These are phyloP conservation scores for Leptopilina myrica DNA, from an alignment of 2,888 invertebrate genomes.

Conservation along the genomic window DNA sequence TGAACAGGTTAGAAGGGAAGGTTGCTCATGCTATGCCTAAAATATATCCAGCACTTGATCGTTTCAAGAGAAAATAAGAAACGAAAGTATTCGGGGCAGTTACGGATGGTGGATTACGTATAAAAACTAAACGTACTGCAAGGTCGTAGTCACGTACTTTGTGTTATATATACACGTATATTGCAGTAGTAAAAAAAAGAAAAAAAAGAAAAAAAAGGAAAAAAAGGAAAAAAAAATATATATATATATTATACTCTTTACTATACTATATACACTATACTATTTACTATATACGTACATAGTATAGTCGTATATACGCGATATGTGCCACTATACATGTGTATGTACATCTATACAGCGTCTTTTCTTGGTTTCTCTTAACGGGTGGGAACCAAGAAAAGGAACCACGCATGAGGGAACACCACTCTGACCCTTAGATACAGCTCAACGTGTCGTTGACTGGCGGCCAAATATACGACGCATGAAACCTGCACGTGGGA, in stretches of 20 bases:
- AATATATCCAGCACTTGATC: constrained; percentile 21
- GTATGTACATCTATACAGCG: constrained; percentile 21
- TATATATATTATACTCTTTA: too few species aligned
- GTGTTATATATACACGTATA: constrained; percentile 40
- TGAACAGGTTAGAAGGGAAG: not conserved
- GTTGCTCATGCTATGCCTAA: constrained; percentile 4
- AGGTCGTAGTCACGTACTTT: constrained; percentile 47
- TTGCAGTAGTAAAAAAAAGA: too few species aligned
- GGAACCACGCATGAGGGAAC: constrained; percentile 71
- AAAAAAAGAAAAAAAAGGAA: too few species aligned
- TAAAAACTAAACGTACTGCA: constrained; percentile 45
- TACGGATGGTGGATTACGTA: constrained; percentile 30
- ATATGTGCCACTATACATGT: too few species aligned
- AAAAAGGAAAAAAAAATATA: too few species aligned
- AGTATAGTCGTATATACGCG: too few species aligned
- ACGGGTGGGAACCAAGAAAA: constrained; percentile 66
- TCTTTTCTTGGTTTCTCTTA: constrained; percentile 58
- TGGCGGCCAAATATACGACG: constrained; percentile 63
- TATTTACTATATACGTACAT: too few species aligned
- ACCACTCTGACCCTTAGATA: constrained; percentile 65
- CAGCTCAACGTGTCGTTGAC: constrained; percentile 67
- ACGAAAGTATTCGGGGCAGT: constrained; percentile 34
- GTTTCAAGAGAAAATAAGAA: constrained; percentile 15
- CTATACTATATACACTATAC: too few species aligned
- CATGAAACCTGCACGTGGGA: constrained; percentile 68